Conservation (phyloP, 2,888 invertebrate species). For the Eristalinus aeneus region DNA sequence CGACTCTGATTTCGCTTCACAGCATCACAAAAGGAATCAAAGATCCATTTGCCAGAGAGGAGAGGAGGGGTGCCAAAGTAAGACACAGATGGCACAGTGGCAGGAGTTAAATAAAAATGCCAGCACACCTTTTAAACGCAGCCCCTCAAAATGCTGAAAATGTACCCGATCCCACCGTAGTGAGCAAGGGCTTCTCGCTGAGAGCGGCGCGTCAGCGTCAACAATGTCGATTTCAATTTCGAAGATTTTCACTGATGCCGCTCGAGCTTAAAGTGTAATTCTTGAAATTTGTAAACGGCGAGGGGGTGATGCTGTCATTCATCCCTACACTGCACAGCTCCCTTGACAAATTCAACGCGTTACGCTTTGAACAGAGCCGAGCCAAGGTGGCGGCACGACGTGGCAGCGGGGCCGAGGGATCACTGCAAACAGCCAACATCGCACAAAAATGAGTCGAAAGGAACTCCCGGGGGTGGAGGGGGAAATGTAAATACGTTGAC, state of each 20-base stretch:
- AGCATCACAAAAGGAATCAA: slow-evolving; percentile 42
- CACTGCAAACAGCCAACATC: slow-evolving; percentile 25
- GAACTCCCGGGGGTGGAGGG: slow-evolving; percentile 12
- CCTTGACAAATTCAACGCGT: slow-evolving; percentile 14
- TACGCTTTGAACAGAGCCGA: slow-evolving; percentile 5
- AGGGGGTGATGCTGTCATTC: slow-evolving; percentile 23
- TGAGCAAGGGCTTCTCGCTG: background rate
- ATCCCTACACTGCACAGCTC: background rate
- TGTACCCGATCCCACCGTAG: background rate
- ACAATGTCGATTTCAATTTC: slow-evolving; percentile 51
- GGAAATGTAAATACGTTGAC: slow-evolving; percentile 58
- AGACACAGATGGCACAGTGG: slow-evolving; percentile 3
- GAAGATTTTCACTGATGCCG: slow-evolving; percentile 37
- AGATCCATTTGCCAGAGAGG: slow-evolving; percentile 19
- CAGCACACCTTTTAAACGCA: slow-evolving; percentile 48
- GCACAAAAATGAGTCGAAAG: slow-evolving; percentile 33
- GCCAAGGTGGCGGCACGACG: background rate
- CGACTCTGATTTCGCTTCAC: slow-evolving; percentile 40
- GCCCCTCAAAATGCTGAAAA: background rate
- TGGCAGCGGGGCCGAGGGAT: background rate
- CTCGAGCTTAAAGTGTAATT: slow-evolving; percentile 47
- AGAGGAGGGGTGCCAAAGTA: slow-evolving; percentile 27
- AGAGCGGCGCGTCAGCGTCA: slow-evolving; percentile 23
- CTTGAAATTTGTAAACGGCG: slow-evolving; percentile 42
- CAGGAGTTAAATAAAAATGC: slow-evolving; percentile 51